Base-by-base conservation (phyloP, 37 sponge, comb jelly and placozoan species). In the Cliona cf. orientalis region DNA sequence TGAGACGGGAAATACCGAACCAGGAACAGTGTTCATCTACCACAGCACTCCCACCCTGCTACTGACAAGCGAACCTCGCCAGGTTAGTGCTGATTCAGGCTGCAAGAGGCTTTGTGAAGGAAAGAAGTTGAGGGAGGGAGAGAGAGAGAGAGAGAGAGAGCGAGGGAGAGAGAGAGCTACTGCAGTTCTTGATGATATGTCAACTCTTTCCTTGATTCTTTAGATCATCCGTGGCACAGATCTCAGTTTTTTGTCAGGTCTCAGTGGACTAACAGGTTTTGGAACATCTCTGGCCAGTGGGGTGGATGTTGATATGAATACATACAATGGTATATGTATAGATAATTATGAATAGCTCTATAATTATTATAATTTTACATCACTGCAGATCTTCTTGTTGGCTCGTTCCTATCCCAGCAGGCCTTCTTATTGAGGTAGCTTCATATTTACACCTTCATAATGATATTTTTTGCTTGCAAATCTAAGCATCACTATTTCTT, bases 21-120 rank as follows among this genome's bases (percentile, higher is more conserved):
- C 76, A 46, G 95, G 95, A 28, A 72, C 78, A 19, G 91, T 94
- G 45, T 90, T 70, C 85, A 90, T 94, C 39, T 94, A 90, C 58
- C 56, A 74, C 23, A 86, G 95, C 28, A 39, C 75, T 23, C 2
- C 49, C 46, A 35, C 29, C 0, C 79, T 69, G 21, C 37, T 12
- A 0, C 58, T 62, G 65, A 46, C 55, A 1, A 38, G 29, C 28
- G 59, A 1, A 31, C 80, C 80, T 42, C 45, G 29, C 32, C 88
- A 87, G 82, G 77, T 76, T 1, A 5, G 14, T 59, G 12, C 3
- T 58, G 11, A n/a, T n/a, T n/a, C n/a, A n/a, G n/a, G n/a, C n/a
- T n/a, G n/a, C n/a, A n/a, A n/a, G n/a, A n/a, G n/a, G n/a, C n/a
- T n/a, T n/a, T n/a, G n/a, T n/a, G n/a, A n/a, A n/a, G n/a, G n/a